These are phyloP conservation scores for Acrobeloides nanus DNA, from an alignment of 2,888 invertebrate species.

Conservation along the genomic window DNA sequence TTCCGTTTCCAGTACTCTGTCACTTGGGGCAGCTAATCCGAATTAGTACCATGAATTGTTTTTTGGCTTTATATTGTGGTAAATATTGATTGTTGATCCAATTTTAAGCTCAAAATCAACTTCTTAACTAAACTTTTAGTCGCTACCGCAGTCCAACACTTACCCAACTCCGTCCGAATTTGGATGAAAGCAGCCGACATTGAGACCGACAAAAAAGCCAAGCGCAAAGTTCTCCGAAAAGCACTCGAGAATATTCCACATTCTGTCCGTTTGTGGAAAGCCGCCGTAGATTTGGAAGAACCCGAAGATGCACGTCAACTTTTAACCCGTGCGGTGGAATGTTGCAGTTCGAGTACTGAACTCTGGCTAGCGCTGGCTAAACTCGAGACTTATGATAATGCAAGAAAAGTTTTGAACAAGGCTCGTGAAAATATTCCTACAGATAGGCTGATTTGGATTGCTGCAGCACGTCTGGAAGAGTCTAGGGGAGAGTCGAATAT, in stretches of 20 bases:
- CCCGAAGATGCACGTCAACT: conserved; percentile 94
- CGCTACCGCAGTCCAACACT: conserved; percentile 86
- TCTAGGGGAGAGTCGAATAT: conserved; percentile 75
- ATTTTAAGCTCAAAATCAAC: too few relatives aligned
- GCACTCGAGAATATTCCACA: conserved; percentile 96
- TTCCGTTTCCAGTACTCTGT: too few relatives aligned
- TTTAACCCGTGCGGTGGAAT: conserved; percentile 90
- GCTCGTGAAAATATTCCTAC: conserved; percentile 97
- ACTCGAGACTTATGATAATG: conserved; percentile 93
- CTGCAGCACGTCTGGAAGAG: conserved; percentile 95
- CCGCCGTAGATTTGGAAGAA: conserved; percentile 92
- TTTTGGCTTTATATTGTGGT: neutral
- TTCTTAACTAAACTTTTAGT: too few relatives aligned
- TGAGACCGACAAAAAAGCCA: conserved; percentile 84
- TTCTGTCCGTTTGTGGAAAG: conserved; percentile 95
- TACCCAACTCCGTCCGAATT: conserved; percentile 87
- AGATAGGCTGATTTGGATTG: conserved; percentile 94
- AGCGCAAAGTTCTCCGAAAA: conserved; percentile 73
- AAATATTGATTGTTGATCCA: neutral
- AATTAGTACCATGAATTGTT: too few relatives aligned
- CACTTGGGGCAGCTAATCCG: too few relatives aligned
- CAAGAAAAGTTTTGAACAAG: conserved; percentile 82
- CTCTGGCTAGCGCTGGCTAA: conserved; percentile 62
- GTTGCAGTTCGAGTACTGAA: conserved; percentile 70
- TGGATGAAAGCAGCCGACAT: conserved; percentile 98